A percentile compares a stretch with the other conserved stretches of the same genome.
These are phyloP conservation scores for Melolontha melolontha DNA, from an alignment of 2,888 invertebrate species.

Conservation along the genomic window DNA sequence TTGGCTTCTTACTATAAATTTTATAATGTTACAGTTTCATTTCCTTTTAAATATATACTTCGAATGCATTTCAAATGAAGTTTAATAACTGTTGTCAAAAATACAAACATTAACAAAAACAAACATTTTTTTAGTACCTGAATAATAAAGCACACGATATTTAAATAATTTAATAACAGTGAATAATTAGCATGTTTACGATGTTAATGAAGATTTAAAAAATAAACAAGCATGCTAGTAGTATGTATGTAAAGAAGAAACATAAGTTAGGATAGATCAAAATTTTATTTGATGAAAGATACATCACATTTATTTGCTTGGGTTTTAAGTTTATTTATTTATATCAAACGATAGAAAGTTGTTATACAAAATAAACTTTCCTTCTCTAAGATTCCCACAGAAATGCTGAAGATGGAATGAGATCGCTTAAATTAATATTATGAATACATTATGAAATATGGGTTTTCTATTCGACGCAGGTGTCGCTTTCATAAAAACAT, in stretches of 20 bases:
- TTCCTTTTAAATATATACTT: too few relatives aligned
- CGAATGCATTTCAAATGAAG: too few relatives aligned
- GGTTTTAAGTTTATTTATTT: constrained; percentile 8
- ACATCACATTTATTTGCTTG: not conserved
- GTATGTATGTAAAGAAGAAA: not conserved
- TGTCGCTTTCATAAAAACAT: constrained; percentile 19
- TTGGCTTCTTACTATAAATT: not conserved
- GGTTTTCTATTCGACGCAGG: constrained; percentile 6
- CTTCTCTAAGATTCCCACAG: constrained; percentile 13
- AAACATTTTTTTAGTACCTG: not conserved
- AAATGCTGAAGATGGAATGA: constrained; percentile 3
- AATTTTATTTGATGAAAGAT: not conserved
- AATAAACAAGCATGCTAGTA: not conserved
- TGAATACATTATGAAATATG: constrained; percentile 6
- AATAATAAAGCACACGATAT: not conserved
- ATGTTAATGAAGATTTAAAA: constrained; percentile 5
- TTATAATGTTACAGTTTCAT: not conserved
- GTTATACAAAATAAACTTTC: constrained; percentile 26
- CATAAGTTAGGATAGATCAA: not conserved
- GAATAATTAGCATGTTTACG: not conserved
- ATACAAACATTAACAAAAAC: too few relatives aligned
- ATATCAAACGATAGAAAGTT: constrained; percentile 26
- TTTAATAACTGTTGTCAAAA: too few relatives aligned
- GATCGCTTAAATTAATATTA: constrained; percentile 17
- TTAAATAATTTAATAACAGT: not conserved